Percentiles rank a stretch among this genome's conserved stretches.
phyloP scores from a whole-genome alignment of 2,113 vertebrate genomes.

The Lasiurus borealis region DNA sequence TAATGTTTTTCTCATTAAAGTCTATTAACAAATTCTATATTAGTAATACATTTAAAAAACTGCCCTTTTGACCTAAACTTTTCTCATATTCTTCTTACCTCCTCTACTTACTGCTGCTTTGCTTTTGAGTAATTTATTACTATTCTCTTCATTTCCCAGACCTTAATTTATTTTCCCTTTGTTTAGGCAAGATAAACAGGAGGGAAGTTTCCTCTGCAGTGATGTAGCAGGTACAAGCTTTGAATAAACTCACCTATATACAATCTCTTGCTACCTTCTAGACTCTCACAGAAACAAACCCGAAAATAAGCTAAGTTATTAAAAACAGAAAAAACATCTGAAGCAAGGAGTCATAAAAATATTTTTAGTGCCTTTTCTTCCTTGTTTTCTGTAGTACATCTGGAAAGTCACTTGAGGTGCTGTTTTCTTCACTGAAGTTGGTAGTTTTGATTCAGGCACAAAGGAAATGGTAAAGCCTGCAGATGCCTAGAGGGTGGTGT shows the following conservation, averaged over 20 bases:
- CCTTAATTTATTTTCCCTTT: not conserved
- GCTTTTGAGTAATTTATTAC: not conserved
- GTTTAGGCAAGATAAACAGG: not conserved
- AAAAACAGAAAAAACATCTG: constrained; percentile 45
- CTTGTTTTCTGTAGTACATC: not conserved
- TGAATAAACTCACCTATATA: not conserved
- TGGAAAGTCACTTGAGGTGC: not conserved
- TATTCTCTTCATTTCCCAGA: not conserved
- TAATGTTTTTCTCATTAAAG: not conserved
- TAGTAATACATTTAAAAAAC: not conserved
- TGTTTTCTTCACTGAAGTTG: constrained; percentile 11
- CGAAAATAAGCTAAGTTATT: not conserved
- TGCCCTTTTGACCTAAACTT: not conserved
- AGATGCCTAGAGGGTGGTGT: not conserved
- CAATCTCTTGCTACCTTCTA: not conserved
- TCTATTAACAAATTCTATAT: not conserved
- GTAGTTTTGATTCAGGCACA: not conserved
- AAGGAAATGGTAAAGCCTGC: constrained; percentile 32
- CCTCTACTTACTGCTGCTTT: not conserved
- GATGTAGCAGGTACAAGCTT: not conserved
- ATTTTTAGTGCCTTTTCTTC: constrained; percentile 7
- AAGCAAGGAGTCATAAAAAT: constrained; percentile 14
- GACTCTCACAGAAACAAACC: not conserved
- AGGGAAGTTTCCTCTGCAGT: not conserved
- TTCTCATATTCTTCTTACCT: not conserved